These are phyloP conservation scores for Psittacula cyanocephala DNA, from an alignment of 2,113 vertebrate genomes.

Conservation along the genomic window DNA sequence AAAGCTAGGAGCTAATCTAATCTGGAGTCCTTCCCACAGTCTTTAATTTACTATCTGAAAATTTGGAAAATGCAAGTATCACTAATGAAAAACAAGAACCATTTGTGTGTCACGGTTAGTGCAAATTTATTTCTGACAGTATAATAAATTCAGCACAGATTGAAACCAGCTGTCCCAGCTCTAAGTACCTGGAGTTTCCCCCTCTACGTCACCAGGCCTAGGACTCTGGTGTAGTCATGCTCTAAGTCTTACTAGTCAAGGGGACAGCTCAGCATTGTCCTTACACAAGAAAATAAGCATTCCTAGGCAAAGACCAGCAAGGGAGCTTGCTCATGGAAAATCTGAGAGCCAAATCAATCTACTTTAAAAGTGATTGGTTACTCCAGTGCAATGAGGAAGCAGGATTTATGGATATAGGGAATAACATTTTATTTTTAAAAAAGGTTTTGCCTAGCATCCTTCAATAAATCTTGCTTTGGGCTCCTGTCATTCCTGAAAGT, in stretches of 20 bases:
- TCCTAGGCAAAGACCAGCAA: background rate
- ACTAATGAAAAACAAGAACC: slow-evolving; percentile 8
- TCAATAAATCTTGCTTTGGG: background rate
- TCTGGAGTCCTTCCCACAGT: background rate
- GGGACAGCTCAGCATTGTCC: slow-evolving; percentile 15
- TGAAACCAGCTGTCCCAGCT: slow-evolving; percentile 6
- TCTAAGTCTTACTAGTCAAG: background rate
- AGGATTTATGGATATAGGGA: background rate
- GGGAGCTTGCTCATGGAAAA: slow-evolving; percentile 3
- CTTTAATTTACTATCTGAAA: slow-evolving; percentile 25
- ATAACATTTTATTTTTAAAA: background rate
- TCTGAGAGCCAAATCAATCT: slow-evolving; percentile 25
- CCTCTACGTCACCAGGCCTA: background rate
- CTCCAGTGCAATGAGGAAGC: background rate
- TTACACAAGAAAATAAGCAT: background rate
- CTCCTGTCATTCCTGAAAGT: background rate
- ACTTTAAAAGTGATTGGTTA: background rate
- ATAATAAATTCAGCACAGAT: background rate
- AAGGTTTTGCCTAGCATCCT: background rate
- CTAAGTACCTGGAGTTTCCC: background rate
- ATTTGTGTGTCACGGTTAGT: background rate
- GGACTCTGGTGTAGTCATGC: accelerated
- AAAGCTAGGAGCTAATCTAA: background rate
- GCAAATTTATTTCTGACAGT: background rate
- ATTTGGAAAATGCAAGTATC: slow-evolving; percentile 8